These are phyloP conservation scores for Philereme transversata DNA, from an alignment of 2,888 invertebrate species.

Conservation along the genomic window DNA sequence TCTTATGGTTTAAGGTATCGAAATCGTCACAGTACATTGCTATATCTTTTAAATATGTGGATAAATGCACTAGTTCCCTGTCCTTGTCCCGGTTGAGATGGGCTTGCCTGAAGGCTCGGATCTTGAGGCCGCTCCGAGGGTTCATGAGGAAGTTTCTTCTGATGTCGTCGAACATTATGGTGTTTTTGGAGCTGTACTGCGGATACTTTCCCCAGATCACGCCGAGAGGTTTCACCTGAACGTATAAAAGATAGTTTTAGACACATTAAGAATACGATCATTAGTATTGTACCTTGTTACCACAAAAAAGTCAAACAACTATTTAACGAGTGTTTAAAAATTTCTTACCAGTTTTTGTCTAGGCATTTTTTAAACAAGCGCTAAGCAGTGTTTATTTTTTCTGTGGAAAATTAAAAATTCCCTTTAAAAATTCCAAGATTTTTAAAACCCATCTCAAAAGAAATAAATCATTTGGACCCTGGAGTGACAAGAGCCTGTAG, in stretches of 20 bases:
- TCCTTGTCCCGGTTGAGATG: constrained; percentile 94
- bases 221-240: constrained; percentile 95
- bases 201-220: constrained; percentile 98
- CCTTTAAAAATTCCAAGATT: no score
- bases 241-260: not conserved
- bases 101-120: constrained; percentile 95
- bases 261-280: no score
- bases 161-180: constrained; percentile 99
- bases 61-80: constrained; percentile 90
- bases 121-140: constrained; percentile 95
- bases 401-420: no score
- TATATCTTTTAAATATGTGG: constrained; percentile 92
- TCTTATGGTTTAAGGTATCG: constrained; percentile 92
- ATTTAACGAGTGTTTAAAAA: no score
- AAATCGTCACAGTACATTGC: constrained; percentile 92
- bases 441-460: no score
- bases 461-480: no score
- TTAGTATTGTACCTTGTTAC: no score
- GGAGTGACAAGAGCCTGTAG: no score
- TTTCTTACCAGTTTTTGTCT: no score
- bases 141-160: constrained; percentile 98
- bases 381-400: no score
- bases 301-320: no score
- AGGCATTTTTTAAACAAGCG: no score
- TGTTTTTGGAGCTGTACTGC: constrained; percentile 95